Evolutionary conservation across 1,140 invertebrate genomes (phyloP), one percentile per base, ranked within the genome.

Genomic region (Schlechtendalia chinensis): DNA sequence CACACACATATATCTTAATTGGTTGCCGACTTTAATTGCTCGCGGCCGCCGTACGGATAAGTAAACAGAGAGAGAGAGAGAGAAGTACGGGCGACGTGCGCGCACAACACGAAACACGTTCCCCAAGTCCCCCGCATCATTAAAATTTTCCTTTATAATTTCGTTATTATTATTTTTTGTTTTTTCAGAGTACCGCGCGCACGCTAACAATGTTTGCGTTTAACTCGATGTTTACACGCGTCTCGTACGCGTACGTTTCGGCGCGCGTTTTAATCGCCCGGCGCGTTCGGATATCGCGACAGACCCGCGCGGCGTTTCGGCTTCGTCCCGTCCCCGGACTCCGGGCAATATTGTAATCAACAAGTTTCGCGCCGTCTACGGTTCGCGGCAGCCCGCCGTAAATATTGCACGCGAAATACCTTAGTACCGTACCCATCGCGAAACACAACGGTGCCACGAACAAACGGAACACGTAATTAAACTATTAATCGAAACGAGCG

Each of bases 91-190:
- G 74, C 24, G 54, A 29, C 58, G 72, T 39, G 39, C 54, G 58
- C 56, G 58, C 71, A 56, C 54, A 58, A 27, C 61, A 79, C 32
- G 63, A 29, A 54, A 63, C 47, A 79, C 58, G 54, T 56, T 79
- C 56, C 75, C 56, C n/a, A 61, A 79, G 22, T 77, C 39, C 75
- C 75, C 75, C 75, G 75, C 75, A 79, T 79, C 75, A 79, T 79
- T 79, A 79, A 79, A 79, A 79, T 79, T 79, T 79, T 79, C 75
- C 75, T 79, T 79, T 79, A 79, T 79, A 79, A 79, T 79, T 79
- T 79, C 75, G 75, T 79, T 79, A 32, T 45, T 47, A 63, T 77
- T 47, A 63, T 77, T 71, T 72, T 79, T 79, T 45, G 24, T 16
- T 22, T 50, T 14, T n/a, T n/a, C n/a, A n/a, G n/a, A n/a, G n/a